Conservation (phyloP, 1,140 invertebrate genomes). For the Potamilus streckersoni region DNA sequence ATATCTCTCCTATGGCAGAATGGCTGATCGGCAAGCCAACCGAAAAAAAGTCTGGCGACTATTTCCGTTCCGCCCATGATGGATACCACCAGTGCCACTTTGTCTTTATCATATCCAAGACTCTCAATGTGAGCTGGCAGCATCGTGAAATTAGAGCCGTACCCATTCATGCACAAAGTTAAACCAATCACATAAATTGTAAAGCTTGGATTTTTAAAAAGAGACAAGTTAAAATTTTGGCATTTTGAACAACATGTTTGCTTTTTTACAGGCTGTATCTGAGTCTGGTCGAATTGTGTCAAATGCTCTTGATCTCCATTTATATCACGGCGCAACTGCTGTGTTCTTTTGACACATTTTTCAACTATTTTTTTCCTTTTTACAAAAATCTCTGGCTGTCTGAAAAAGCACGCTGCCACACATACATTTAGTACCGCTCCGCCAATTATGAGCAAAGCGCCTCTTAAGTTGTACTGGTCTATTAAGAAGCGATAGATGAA, state of each 20-base stretch:
- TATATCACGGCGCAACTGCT: not conserved
- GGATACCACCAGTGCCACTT: constrained; percentile 7
- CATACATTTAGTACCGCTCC: constrained; percentile 13
- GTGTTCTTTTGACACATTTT: not conserved
- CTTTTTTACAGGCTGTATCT: not conserved
- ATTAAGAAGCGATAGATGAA: constrained; percentile 26
- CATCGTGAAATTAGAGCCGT: constrained; percentile 21
- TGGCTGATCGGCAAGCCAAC: constrained; percentile 16
- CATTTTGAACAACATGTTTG: not conserved
- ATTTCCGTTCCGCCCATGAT: constrained; percentile 21
- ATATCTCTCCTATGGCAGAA: constrained; percentile 12
- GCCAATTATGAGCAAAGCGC: constrained; percentile 13
- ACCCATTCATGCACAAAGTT: constrained; percentile 19
- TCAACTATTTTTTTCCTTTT: not conserved
- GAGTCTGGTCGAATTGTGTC: no score
- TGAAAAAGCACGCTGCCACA: constrained; percentile 21
- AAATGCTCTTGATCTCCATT: constrained; percentile 2
- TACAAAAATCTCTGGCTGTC: constrained; percentile 16
- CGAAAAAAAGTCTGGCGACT: constrained; percentile 17
- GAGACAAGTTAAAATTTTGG: constrained; percentile 12
- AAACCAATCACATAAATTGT: constrained; percentile 18
- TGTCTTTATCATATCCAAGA: constrained; percentile 12
- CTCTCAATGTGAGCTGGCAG: constrained; percentile 19
- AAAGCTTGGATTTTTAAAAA: constrained; percentile 19
- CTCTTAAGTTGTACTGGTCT: constrained; percentile 11